A percentile compares a stretch with the other conserved stretches of the same genome.
phyloP scores from a whole-genome alignment of 1,140 invertebrate species.

The Lasioglossum baleicum region DNA sequence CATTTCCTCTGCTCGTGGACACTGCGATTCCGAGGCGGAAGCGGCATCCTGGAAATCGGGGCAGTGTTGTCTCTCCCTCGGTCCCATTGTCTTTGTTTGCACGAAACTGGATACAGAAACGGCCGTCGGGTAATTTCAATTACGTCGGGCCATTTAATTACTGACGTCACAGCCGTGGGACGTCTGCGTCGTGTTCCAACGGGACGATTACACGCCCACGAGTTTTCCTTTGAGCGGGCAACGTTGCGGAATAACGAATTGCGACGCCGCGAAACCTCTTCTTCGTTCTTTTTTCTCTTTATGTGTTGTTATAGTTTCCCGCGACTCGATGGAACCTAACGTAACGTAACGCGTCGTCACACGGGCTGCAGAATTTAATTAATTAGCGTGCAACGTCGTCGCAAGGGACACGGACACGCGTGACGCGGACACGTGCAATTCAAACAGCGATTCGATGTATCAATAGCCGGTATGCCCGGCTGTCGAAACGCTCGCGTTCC shows the following conservation, averaged over 20 bases:
- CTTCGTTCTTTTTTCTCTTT: not conserved
- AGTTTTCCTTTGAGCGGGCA: not conserved
- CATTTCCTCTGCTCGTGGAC: conserved; percentile 9
- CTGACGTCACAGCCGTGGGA: conserved; percentile 9
- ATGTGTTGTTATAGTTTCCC: too few species aligned
- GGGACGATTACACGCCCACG: not conserved
- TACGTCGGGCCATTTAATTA: conserved; percentile 50
- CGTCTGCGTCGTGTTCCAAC: not conserved
- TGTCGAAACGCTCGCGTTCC: too few species aligned
- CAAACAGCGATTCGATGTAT: too few species aligned
- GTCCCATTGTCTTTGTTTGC: conserved; percentile 44
- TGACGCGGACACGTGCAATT: too few species aligned
- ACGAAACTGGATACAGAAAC: conserved; percentile 33
- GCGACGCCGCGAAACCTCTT: not conserved
- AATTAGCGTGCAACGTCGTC: not conserved
- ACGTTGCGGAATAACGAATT: conserved; percentile 1
- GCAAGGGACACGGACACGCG: too few species aligned
- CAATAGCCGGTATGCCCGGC: too few species aligned
- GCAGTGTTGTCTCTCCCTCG: conserved; percentile 24
- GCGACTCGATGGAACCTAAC: not conserved
- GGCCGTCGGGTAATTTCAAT: conserved; percentile 42
- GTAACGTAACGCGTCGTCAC: not conserved
- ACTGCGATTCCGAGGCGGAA: conserved; percentile 44
- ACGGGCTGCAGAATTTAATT: not conserved
- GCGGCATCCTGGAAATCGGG: conserved; percentile 50